Evolutionary conservation across 2,113 vertebrate genomes (phyloP), one percentile per base, ranked within the genome.

Genomic region (Phoxinus phoxinus): DNA sequence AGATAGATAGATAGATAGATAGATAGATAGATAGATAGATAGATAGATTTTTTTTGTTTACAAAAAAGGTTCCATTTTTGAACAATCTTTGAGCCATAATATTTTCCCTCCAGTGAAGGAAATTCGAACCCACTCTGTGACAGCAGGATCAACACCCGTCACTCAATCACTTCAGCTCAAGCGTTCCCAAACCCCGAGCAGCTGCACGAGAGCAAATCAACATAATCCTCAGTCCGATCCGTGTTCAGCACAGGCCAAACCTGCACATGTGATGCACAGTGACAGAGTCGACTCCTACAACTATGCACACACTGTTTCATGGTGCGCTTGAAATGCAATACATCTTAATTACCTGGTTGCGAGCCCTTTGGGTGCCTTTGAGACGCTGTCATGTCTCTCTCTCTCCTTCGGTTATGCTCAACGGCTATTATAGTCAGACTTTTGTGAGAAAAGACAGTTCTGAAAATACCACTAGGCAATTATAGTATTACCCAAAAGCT

Each of bases 401-500:
- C 21, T 41, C 74, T 30, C 44, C 58, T n/a, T 32, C n/a, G 7
- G 25, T 83, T 72, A 32, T 35, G 41, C 35, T 69, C 32, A 71
- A 82, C 63, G 0, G 15, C 27, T 67, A 82, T 82, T 82, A 82
- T 27, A 56, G 81, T 41, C 48, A 19, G 81, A 56, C 48, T 71
- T 46, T 53, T 72, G 63, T 58, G 80, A 69, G 37, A 37, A 85
- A 41, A 72, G 23, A 72, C 75, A 84, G 59, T 56, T 76, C 82
- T 51, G 75, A 73, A 88, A 88, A 86, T 81, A 84, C 85, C 61
- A 82, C 53, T 2, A 77, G 53, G 51, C 51, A 59, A 53, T 81
- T 82, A 85, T 71, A 85, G 85, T 46, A 88, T 89, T 89, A 89
- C 59, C 85, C 85, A 44, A 85, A 86, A 84, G 78, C 84, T 84